A percentile compares a stretch with the other conserved stretches of the same genome.
Conservation (phyloP, 2,113 vertebrate species). For the Larimichthys crocea region DNA sequence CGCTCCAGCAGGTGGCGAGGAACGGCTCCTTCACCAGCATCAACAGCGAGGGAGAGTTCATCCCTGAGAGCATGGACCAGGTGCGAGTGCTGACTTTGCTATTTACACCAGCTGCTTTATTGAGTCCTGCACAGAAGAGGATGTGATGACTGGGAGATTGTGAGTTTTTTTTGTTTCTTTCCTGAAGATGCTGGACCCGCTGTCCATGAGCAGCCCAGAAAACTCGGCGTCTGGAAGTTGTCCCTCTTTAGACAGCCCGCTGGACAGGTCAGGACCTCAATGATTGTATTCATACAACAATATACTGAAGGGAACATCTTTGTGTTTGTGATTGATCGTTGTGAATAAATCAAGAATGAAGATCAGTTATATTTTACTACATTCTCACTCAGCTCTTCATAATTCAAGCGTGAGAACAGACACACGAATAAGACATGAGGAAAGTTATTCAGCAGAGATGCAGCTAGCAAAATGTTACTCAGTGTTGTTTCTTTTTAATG, state of each 20-base stretch:
- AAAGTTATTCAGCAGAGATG: too few species aligned
- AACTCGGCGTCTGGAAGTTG: slow-evolving; percentile 99
- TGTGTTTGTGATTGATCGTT: background rate
- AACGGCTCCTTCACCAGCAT: slow-evolving; percentile 99
- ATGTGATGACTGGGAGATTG: background rate
- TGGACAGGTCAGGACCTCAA: slow-evolving; percentile 89
- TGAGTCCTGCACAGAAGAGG: background rate
- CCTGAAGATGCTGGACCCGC: slow-evolving; percentile 95
- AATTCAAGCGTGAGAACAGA: too few species aligned
- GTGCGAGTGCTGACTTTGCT: slow-evolving; percentile 71
- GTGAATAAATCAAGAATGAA: too few species aligned
- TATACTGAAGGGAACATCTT: too few species aligned
- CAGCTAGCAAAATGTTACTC: background rate
- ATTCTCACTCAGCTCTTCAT: too few species aligned
- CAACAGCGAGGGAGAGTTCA: slow-evolving; percentile 99
- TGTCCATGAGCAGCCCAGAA: slow-evolving; percentile 98
- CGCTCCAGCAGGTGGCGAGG: slow-evolving; percentile 94
- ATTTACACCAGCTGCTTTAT: background rate
- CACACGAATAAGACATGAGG: too few species aligned
- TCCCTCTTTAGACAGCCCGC: slow-evolving; percentile 97
- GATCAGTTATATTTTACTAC: too few species aligned
- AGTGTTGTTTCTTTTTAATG: background rate
- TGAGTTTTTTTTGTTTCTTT: background rate
- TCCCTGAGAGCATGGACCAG: slow-evolving; percentile 99
- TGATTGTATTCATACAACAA: background rate